Conservation (phyloP, 2,888 invertebrate species). For the Neocrepidodera transversa region DNA sequence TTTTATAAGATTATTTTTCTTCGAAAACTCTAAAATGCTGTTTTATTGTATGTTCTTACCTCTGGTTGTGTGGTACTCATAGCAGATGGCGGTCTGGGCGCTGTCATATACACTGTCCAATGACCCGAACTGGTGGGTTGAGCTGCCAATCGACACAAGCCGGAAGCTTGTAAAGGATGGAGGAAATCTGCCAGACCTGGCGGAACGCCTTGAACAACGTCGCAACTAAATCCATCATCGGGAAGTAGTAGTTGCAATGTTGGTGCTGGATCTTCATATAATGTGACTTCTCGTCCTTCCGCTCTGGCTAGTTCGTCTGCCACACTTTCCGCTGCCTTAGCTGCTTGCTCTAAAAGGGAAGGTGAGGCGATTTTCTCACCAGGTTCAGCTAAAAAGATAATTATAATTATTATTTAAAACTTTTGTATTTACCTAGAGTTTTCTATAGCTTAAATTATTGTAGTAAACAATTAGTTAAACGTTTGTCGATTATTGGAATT, state of each 20-base stretch:
- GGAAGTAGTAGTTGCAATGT: conserved; percentile 89
- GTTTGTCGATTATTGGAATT: too few species aligned
- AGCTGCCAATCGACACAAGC: conserved; percentile 87
- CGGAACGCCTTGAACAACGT: conserved; percentile 88
- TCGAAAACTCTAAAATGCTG: too few species aligned
- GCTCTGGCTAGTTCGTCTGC: conserved; percentile 91
- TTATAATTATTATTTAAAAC: too few species aligned
- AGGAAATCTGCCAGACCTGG: conserved; percentile 90
- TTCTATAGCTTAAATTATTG: too few species aligned
- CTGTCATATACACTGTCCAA: conserved; percentile 94
- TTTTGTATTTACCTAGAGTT: too few species aligned
- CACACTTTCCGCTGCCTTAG: conserved; percentile 82
- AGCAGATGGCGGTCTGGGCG: conserved; percentile 57
- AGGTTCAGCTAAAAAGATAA: conserved; percentile 53
- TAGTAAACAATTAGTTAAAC: too few species aligned
- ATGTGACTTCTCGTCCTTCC: conserved; percentile 85
- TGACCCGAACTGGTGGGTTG: conserved; percentile 90
- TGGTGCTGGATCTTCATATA: conserved; percentile 92
- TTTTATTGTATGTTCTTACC: too few species aligned
- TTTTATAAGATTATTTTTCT: too few species aligned
- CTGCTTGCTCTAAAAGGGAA: conserved; percentile 72
- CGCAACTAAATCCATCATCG: conserved; percentile 96
- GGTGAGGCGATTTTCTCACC: conserved; percentile 64
- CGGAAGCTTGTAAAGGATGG: conserved; percentile 81
- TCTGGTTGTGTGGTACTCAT: conserved; percentile 59